Conservation (phyloP, 2,888 invertebrate species). For the Branchipolynoe longqiensis region DNA sequence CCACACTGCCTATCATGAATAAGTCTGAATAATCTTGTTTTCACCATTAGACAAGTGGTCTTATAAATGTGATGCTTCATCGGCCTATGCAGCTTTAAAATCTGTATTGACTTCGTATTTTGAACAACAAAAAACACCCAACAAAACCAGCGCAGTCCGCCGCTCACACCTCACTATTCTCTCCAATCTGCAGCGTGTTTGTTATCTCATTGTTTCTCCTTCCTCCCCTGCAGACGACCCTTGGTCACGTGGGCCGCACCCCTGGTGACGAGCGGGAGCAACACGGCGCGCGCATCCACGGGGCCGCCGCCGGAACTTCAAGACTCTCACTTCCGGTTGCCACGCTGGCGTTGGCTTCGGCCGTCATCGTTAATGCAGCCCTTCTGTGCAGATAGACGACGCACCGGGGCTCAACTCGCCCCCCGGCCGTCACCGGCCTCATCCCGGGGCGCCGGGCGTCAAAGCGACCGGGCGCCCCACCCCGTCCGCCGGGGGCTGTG, state of each 20-base stretch:
- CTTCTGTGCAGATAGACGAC: constrained; percentile 13
- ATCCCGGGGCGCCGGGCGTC: neutral
- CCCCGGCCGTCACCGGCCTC: neutral
- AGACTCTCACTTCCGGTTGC: constrained; percentile 20
- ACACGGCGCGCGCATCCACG: neutral
- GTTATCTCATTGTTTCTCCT: too few relatives aligned
- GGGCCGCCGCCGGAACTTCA: constrained; percentile 1
- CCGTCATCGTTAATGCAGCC: constrained; percentile 33
- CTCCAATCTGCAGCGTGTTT: too few relatives aligned
- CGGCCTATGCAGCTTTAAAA: too few relatives aligned
- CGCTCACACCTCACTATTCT: too few relatives aligned
- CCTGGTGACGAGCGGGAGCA: neutral
- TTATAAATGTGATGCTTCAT: too few relatives aligned
- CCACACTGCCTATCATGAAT: too few relatives aligned
- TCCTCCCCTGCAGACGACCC: neutral
- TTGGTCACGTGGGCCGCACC: neutral
- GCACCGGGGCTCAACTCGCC: too few relatives aligned
- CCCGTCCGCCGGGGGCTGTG: neutral
- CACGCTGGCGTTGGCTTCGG: neutral
- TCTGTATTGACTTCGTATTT: too few relatives aligned
- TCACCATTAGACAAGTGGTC: too few relatives aligned
- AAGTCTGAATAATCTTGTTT: too few relatives aligned
- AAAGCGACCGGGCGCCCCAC: neutral
- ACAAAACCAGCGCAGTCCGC: too few relatives aligned
- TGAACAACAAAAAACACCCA: too few relatives aligned